phyloP scores from a whole-genome alignment of 2,113 vertebrate species.

The Promerops cafer region DNA sequence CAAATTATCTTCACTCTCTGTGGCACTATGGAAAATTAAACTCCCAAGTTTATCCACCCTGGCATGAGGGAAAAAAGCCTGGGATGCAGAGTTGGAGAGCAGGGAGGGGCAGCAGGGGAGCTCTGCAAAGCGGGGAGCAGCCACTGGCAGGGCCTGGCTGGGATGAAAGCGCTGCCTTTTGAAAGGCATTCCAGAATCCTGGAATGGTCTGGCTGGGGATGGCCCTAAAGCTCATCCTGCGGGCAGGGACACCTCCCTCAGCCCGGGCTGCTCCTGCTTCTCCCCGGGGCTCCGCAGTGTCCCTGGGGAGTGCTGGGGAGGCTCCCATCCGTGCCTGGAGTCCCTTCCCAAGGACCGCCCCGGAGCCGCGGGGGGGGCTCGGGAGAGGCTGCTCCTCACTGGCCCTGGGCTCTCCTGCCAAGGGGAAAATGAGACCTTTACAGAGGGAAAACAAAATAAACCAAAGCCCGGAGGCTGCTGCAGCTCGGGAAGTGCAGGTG shows the following conservation, averaged over 20 bases:
- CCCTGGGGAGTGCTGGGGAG: rapidly evolving
- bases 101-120: background rate
- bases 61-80: rapidly evolving
- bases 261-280: rapidly evolving
- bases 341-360: background rate
- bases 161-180: background rate
- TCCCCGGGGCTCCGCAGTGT: background rate
- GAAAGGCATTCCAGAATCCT: background rate
- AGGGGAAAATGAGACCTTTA: background rate
- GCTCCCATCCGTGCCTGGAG: rapidly evolving
- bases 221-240: rapidly evolving
- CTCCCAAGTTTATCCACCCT: background rate
- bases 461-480: background rate
- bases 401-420: background rate
- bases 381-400: background rate
- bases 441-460: background rate
- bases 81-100: background rate
- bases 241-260: background rate
- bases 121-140: background rate
- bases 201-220: background rate
- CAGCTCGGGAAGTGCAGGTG: background rate
- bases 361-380: background rate
- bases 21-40: background rate
- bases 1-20: background rate
- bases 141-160: rapidly evolving